Percentiles rank a stretch among this genome's conserved stretches.
Evolutionary conservation across 2,113 vertebrate species (phyloP).

Genomic region (Leucosticte australis): DNA sequence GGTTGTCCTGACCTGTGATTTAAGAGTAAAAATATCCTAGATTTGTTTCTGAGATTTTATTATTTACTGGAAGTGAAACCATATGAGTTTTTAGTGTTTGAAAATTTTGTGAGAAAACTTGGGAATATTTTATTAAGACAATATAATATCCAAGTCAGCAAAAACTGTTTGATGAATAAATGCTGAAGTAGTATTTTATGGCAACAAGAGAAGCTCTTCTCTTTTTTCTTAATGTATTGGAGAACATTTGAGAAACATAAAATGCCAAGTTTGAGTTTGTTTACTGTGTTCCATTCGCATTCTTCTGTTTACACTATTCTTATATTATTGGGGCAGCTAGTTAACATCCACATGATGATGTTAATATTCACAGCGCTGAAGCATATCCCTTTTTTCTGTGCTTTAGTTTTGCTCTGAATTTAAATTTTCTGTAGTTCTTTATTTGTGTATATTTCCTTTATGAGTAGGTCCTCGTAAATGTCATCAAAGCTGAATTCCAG

Average conservation of each 20-base stretch:
- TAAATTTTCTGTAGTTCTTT: not conserved
- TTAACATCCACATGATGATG: not conserved
- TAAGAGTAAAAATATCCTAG: not conserved
- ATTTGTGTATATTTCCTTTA: not conserved
- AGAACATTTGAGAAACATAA: not conserved
- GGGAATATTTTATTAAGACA: not conserved
- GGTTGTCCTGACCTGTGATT: not conserved
- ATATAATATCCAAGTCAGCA: not conserved
- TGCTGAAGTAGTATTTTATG: not conserved
- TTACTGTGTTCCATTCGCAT: not conserved
- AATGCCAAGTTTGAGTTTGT: not conserved
- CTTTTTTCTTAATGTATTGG: not conserved
- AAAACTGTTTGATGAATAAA: not conserved
- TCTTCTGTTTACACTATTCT: not conserved
- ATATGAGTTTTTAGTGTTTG: not conserved
- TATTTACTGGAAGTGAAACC: not conserved
- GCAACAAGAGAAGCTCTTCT: not conserved
- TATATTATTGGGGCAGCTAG: not conserved
- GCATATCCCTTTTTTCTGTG: not conserved
- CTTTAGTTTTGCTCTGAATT: not conserved
- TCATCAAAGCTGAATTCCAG: not conserved
- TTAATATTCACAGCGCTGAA: not conserved
- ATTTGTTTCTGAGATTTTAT: not conserved
- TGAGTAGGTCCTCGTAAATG: not conserved
- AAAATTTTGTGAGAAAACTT: not conserved